A percentile compares a stretch with the other conserved stretches of the same genome.
These are phyloP conservation scores for Melanotaenia parkinsoni DNA, from an alignment of 2,797 vertebrate species.

Conservation along the genomic window DNA sequence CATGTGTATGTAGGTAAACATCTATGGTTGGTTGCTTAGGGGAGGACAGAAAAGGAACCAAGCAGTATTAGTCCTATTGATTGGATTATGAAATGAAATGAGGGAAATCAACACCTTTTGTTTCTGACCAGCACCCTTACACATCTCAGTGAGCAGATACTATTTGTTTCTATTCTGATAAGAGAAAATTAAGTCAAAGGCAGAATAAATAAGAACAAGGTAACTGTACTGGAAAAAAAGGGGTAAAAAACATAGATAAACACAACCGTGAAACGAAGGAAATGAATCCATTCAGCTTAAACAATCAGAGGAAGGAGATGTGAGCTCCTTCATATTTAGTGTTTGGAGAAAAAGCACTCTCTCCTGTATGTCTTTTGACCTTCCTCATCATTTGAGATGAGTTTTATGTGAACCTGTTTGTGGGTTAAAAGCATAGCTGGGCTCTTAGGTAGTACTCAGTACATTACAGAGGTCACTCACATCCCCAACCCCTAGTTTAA, in stretches of 20 bases:
- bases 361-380: constrained; percentile 45
- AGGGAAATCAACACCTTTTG: constrained; percentile 64
- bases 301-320: constrained; percentile 23
- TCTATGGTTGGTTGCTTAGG: constrained; percentile 64
- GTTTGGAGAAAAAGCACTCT: constrained; percentile 19
- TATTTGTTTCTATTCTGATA: constrained; percentile 12
- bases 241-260: neutral
- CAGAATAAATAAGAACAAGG: neutral
- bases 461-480: constrained; percentile 45
- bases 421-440: constrained; percentile 57
- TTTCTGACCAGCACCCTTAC: constrained; percentile 28
- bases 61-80: constrained; percentile 74
- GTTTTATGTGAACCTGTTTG: constrained; percentile 49
- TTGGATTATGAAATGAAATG: constrained; percentile 78
- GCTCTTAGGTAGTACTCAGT: constrained; percentile 29
- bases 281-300: constrained; percentile 28
- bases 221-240: neutral
- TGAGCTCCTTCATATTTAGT: constrained; percentile 16
- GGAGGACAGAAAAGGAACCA: constrained; percentile 57
- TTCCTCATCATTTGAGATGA: constrained; percentile 42
- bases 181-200: constrained; percentile 14
- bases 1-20: constrained; percentile 56
- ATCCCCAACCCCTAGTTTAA: constrained; percentile 34
- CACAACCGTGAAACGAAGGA: constrained; percentile 2
- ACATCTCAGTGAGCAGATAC: constrained; percentile 41